phyloP scores from a whole-genome alignment of 2,113 vertebrate species.

The Conger conger region DNA sequence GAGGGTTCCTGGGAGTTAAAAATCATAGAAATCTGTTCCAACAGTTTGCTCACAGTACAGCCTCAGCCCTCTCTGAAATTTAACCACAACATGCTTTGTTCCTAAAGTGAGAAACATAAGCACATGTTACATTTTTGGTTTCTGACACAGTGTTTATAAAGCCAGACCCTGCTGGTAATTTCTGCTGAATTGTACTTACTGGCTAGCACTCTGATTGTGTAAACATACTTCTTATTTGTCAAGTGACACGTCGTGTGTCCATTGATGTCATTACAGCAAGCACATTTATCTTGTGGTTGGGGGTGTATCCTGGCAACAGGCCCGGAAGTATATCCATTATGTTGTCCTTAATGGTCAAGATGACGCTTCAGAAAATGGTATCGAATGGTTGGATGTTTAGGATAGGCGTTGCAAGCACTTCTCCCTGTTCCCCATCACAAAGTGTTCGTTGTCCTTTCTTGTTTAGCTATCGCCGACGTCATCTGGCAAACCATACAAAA shows the following conservation, averaged over 20 bases:
- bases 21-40: too few species aligned
- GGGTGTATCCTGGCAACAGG: slow-evolving; percentile 12
- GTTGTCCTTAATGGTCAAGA: not conserved
- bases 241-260: slow-evolving; percentile 59
- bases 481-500: not conserved
- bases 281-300: slow-evolving; percentile 55
- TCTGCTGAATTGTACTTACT: not conserved
- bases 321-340: not conserved
- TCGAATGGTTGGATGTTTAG: not conserved
- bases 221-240: slow-evolving; percentile 31
- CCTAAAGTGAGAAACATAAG: not conserved
- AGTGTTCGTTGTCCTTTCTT: not conserved
- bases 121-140: not conserved
- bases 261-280: slow-evolving; percentile 61
- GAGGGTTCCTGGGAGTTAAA: too few species aligned
- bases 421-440: not conserved
- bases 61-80: not conserved
- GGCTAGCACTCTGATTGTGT: slow-evolving; percentile 11
- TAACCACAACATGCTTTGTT: not conserved
- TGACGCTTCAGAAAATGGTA: slow-evolving; percentile 1
- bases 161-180: not conserved
- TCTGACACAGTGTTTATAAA: not conserved
- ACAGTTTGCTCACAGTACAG: too few species aligned
- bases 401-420: not conserved
- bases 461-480: not conserved